phyloP scores from a whole-genome alignment of 2,797 vertebrate genomes.

The Pseudomugil tenellus region DNA sequence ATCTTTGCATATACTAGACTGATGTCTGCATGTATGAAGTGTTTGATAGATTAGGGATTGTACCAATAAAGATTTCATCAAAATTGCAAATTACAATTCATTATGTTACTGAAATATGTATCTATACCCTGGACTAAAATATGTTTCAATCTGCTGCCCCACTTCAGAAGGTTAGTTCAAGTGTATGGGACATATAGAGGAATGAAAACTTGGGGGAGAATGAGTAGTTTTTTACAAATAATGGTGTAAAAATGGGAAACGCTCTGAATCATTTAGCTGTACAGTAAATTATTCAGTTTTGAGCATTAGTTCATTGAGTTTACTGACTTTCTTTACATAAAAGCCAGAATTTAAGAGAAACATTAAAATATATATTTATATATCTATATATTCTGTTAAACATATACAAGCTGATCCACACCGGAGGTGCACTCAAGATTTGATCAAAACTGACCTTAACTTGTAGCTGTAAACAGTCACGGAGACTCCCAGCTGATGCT shows the following conservation, averaged over 20 bases:
- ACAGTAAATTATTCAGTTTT: conserved; percentile 17
- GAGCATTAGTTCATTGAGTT: conserved; percentile 13
- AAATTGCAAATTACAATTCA: not conserved
- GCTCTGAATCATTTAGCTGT: conserved; percentile 7
- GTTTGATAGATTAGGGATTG: not conserved
- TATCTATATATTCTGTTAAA: conserved; percentile 30
- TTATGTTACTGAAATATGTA: no score
- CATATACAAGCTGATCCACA: conserved; percentile 36
- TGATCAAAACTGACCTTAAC: conserved; percentile 45
- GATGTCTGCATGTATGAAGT: not conserved
- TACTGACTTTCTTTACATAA: conserved; percentile 10
- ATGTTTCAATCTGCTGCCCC: conserved; percentile 47
- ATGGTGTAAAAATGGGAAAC: conserved; percentile 12
- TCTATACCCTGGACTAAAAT: conserved; percentile 43
- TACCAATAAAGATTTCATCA: not conserved
- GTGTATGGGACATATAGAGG: not conserved
- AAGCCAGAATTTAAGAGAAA: conserved; percentile 15
- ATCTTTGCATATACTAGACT: not conserved
- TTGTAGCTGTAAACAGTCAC: conserved; percentile 60
- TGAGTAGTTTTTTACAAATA: not conserved
- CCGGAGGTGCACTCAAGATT: conserved; percentile 52
- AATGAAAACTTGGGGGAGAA: rapidly evolving
- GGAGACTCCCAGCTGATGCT: conserved; percentile 37
- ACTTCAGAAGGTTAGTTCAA: not conserved
- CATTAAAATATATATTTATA: conserved; percentile 35